Base-by-base conservation (phyloP, 2,888 invertebrate genomes). In the Drosophila phalerata region DNA sequence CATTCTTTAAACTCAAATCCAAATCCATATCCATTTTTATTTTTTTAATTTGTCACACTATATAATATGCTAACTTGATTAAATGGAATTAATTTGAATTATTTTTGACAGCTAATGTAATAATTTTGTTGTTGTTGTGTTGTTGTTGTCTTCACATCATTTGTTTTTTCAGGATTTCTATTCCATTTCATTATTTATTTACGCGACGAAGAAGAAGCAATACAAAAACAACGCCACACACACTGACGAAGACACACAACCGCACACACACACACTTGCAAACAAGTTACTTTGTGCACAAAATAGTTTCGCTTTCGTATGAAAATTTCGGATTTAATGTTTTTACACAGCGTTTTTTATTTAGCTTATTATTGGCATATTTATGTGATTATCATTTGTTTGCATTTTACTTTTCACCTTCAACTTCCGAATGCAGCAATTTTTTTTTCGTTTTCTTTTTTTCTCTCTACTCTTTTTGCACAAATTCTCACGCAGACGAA, bases 1-100 rank as follows among this genome's bases (percentile, higher is more conserved):
- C 92, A 74, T 85, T 92, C 73, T 92, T 92, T 22, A 92, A 83
- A 77, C 91, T 92, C 72, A 92, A 79, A 64, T 92, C 92, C 70
- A 92, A 80, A 80, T 93, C 93, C 92, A 93, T 92, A 22, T 22
- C 22, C 22, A 22, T 22, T 60, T 71, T 72, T 13, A 48, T 4
- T 22, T 60, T 71, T 72, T 13, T 45, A 30, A 22, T 62, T 19
- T 66, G 43, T 73, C 42, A 67, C 62, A 49, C 6, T 58, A 19
- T 30, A 13, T 43, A n/a, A n/a, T n/a, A n/a, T n/a, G n/a, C n/a
- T 40, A 13, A 49, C n/a, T 47, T 52, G 30, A 49, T n/a, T 22
- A 47, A 47, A 22, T 51, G 51, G 49, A n/a, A n/a, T n/a, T n/a
- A n/a, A n/a, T n/a, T n/a, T n/a, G n/a, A n/a, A n/a, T n/a, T n/a